phyloP scores from a whole-genome alignment of 2,113 vertebrate species.

The Lepidothrix coronata region DNA sequence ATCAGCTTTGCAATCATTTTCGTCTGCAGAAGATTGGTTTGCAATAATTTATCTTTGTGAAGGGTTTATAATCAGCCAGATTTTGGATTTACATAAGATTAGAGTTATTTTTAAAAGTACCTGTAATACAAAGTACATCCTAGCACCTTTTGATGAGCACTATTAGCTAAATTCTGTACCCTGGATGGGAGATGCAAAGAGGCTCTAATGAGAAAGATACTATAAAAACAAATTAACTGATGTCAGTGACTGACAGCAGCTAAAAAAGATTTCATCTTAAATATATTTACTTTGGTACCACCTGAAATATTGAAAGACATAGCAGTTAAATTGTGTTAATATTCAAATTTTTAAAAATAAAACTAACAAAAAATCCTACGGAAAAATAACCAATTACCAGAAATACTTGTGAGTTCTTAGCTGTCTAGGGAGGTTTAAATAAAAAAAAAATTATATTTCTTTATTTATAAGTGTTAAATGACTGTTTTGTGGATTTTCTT shows the following conservation, averaged over 20 bases:
- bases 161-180: neutral
- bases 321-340: neutral
- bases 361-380: neutral
- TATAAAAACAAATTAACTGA: neutral
- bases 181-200: neutral
- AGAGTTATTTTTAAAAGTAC: constrained; percentile 1
- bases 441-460: no score
- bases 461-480: neutral
- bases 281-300: neutral
- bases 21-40: constrained; percentile 18
- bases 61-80: constrained; percentile 10
- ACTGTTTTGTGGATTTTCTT: neutral
- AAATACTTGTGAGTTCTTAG: neutral
- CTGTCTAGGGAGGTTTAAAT: neutral
- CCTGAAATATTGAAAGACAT: neutral
- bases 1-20: constrained; percentile 26
- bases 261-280: neutral
- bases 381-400: neutral
- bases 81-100: neutral
- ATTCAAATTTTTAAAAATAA: neutral
- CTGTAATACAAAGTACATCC: neutral
- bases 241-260: neutral
- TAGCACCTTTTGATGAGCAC: neutral
- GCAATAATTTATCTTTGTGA: constrained; percentile 23
- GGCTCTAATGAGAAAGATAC: neutral